Evolutionary conservation across 2,797 vertebrate genomes (phyloP).

Genomic region (Mionectes olivaceus): DNA sequence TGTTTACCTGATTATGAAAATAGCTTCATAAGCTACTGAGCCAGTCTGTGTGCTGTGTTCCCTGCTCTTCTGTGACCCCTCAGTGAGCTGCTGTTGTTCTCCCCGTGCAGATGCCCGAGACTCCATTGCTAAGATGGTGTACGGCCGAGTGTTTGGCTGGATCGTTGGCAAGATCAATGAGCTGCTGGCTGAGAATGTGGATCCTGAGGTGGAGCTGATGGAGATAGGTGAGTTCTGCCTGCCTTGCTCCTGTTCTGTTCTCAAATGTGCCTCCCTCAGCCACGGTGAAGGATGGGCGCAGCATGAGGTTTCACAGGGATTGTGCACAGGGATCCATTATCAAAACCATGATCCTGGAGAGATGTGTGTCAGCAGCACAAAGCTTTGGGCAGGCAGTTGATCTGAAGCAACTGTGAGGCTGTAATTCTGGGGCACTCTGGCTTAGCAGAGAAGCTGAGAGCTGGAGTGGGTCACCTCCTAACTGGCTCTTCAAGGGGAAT

Average conservation of each 20-base stretch:
- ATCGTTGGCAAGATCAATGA: constrained; percentile 83
- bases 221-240: constrained; percentile 78
- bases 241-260: background rate
- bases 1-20: background rate
- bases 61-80: background rate
- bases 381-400: background rate
- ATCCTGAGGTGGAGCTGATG: constrained; percentile 65
- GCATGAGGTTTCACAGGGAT: background rate
- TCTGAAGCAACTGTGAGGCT: background rate
- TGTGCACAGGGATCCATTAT: rapidly evolving
- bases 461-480: background rate
- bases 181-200: constrained; percentile 71
- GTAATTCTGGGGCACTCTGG: background rate
- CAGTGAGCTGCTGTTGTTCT: background rate
- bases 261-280: background rate
- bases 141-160: constrained; percentile 82
- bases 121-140: constrained; percentile 81
- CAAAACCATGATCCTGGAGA: background rate
- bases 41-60: background rate
- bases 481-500: background rate
- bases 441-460: background rate
- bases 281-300: rapidly evolving
- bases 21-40: background rate
- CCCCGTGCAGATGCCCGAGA: constrained; percentile 78
- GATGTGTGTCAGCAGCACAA: background rate